A percentile compares a stretch with the other conserved stretches of the same genome.
Conservation (phyloP, 2,797 vertebrate species). For the Tachyglossus aculeatus region DNA sequence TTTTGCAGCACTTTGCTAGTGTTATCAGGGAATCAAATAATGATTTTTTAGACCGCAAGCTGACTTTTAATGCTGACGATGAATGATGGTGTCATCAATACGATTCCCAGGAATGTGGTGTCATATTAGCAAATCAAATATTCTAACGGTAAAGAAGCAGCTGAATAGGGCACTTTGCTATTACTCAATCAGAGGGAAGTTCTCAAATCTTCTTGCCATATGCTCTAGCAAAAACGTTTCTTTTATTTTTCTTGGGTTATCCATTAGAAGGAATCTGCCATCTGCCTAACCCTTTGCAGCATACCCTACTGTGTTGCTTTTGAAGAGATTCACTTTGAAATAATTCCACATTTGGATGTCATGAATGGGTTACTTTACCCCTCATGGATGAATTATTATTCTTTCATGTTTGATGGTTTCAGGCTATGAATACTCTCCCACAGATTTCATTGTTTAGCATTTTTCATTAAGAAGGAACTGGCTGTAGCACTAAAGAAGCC, state of each 20-base stretch:
- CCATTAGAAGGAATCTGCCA: constrained; percentile 24
- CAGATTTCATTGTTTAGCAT: not conserved
- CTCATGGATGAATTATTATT: not conserved
- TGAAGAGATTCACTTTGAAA: constrained; percentile 12
- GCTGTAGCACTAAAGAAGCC: rapidly evolving
- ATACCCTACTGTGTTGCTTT: constrained; percentile 20
- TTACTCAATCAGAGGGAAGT: not conserved
- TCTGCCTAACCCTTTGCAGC: constrained; percentile 32
- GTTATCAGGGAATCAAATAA: no score
- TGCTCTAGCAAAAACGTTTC: constrained; percentile 31
- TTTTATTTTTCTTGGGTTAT: constrained; percentile 40
- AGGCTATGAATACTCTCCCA: not conserved
- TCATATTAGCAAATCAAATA: no score
- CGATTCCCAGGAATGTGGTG: no score
- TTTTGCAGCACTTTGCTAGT: no score
- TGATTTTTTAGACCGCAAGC: no score
- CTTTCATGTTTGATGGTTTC: constrained; percentile 2
- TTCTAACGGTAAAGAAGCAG: no score
- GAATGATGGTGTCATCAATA: no score
- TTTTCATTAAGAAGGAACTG: not conserved
- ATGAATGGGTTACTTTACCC: not conserved
- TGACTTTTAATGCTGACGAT: no score
- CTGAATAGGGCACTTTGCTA: no score
- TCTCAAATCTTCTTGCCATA: constrained; percentile 34
- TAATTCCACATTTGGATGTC: not conserved